Evolutionary conservation across 2,113 vertebrate species (phyloP), one percentile per base, ranked within the genome.

Genomic region (Amphiprion ocellaris): DNA sequence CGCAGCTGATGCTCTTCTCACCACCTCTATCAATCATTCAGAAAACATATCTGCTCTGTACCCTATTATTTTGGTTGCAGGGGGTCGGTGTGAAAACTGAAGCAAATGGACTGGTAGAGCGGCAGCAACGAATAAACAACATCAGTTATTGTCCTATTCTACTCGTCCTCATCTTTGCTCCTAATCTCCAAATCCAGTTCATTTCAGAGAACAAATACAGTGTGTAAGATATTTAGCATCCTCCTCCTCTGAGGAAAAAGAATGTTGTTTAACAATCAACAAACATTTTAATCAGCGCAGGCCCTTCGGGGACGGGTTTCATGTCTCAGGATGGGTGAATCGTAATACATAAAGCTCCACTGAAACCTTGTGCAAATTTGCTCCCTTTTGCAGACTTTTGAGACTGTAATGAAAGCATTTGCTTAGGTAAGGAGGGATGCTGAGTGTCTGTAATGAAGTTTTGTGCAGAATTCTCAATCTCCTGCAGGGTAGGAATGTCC

Each of bases 131-230:
- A 50, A 69, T 21, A 47, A 55, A 65, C 37, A 6, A 2, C 59
- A 73, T 54, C 53, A 39, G 73, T 84, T 72, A 69, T 44, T 2
- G 4, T 66, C 15, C 30, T 33, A 2, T 66, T 80, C 44, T 37
- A 49, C 26, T 28, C 4, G 11, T 76, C 72, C 53, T 69, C 67
- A 41, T 69, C 30, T 61, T 49, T 56, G 26, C 59, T 24, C 8
- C 5, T 73, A 52, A 81, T 79, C 74, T 59, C n/a, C 37, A 30
- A 78, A 75, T 55, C 53, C 59, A 73, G 47, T 53, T 74, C 1
- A 66, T 81, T 84, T 77, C 58, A 49, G 21, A 77, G 0, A 73
- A 26, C 68, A 85, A 82, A 79, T 60, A 46, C 21, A 63, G 4
- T 19, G 14, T 24, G 24, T 37, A 23, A 46, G 59, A 62, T 49